phyloP scores from a whole-genome alignment of 92 coral and sea anemone genomes.

The Palythoa caribaeorum region DNA sequence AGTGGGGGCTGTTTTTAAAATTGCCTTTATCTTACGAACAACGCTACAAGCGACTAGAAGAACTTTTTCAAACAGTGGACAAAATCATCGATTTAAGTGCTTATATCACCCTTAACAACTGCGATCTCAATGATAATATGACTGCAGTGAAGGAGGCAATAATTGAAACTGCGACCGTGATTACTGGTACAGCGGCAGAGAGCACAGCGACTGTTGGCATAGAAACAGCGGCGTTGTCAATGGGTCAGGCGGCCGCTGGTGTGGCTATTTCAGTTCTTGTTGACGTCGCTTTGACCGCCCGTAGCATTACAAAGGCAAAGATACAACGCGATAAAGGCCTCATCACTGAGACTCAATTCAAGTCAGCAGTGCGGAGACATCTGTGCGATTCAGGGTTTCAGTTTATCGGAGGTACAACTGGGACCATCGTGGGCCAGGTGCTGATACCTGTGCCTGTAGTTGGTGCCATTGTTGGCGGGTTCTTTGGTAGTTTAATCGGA shows the following conservation, averaged over 20 bases:
- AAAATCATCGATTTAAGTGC: slow-evolving; percentile 76
- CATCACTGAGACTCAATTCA: slow-evolving; percentile 86
- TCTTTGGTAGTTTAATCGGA: slow-evolving; percentile 94
- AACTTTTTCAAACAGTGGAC: slow-evolving; percentile 83
- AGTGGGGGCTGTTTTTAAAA: slow-evolving; percentile 69
- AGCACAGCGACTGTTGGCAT: slow-evolving; percentile 99
- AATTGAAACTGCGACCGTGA: slow-evolving; percentile 94
- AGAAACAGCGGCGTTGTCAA: slow-evolving; percentile 97
- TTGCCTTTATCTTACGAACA: slow-evolving; percentile 64
- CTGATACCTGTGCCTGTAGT: slow-evolving; percentile 99
- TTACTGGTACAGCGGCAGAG: slow-evolving; percentile 98
- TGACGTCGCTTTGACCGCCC: slow-evolving; percentile 94
- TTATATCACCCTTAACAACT: slow-evolving; percentile 62
- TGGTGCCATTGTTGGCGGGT: slow-evolving; percentile 98
- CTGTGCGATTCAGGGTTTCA: slow-evolving; percentile 97
- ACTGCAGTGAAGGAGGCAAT: slow-evolving; percentile 80
- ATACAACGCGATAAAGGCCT: slow-evolving; percentile 88
- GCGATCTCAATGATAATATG: slow-evolving; percentile 72
- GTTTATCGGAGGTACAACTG: slow-evolving; percentile 97
- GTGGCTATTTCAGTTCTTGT: slow-evolving; percentile 94
- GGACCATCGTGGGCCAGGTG: slow-evolving; percentile 99
- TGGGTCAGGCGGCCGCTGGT: slow-evolving; percentile 99
- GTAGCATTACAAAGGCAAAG: slow-evolving; percentile 92
- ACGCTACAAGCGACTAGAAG: slow-evolving; percentile 67
- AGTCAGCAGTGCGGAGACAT: slow-evolving; percentile 81